These are phyloP conservation scores for Andrena flavipes DNA, from an alignment of 2,888 invertebrate genomes.

Conservation along the genomic window DNA sequence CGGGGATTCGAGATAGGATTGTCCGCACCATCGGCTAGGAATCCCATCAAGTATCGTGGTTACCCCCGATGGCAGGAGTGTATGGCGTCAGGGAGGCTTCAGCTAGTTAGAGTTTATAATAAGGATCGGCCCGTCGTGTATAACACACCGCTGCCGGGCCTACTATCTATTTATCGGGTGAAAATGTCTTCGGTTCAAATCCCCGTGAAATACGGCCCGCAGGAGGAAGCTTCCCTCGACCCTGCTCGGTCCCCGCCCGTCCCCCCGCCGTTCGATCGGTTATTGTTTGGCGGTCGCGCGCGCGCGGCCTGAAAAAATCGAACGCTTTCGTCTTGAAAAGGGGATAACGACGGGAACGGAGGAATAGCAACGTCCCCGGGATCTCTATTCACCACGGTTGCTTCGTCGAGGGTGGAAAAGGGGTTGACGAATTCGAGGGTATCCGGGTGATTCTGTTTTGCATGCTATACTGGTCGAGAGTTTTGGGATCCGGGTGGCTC, in stretches of 20 bases:
- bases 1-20: constrained; percentile 83
- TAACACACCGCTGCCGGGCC: constrained; percentile 81
- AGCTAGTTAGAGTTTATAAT: constrained; percentile 85
- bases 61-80: constrained; percentile 76
- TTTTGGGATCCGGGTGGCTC: not conserved
- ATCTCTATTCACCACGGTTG: constrained; percentile 5
- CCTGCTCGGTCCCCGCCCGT: constrained; percentile 7
- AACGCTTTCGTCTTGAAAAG: constrained; percentile 65
- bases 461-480: not conserved
- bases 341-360: constrained; percentile 59
- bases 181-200: constrained; percentile 85
- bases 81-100: constrained; percentile 67
- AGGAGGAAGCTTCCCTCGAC: constrained; percentile 26
- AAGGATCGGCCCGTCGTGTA: constrained; percentile 83
- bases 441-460: constrained; percentile 1
- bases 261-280: constrained; percentile 64
- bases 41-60: constrained; percentile 84
- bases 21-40: constrained; percentile 85
- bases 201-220: constrained; percentile 83
- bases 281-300: constrained; percentile 76
- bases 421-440: constrained; percentile 27
- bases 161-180: constrained; percentile 84
- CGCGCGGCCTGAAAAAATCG: constrained; percentile 78
- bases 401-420: constrained; percentile 9
- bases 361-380: constrained; percentile 43